Base-by-base conservation (phyloP, 2,113 vertebrate genomes). In the Halichoeres trimaculatus region DNA sequence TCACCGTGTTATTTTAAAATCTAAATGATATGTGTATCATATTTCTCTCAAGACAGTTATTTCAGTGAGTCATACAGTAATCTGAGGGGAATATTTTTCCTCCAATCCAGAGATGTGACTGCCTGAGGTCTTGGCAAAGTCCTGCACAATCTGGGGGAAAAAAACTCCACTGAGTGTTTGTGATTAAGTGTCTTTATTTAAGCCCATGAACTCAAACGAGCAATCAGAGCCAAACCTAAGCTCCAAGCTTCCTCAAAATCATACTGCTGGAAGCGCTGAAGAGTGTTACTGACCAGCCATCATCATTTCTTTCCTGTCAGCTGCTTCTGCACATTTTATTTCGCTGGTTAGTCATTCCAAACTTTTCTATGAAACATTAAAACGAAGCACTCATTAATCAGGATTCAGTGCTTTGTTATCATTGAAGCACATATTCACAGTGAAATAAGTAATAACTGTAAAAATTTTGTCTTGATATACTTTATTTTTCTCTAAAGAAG, bases 111-210 rank as follows among this genome's bases (percentile, higher is more conserved):
- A 80, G 81, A 89, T 81, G 80, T 84, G 78, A 88, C 80, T 83
- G 91, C 89, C 89, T 77, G 58, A 86, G 86, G 87, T 88, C 88
- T 92, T 92, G 90, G 88, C 89, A 85, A 67, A 55, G 73, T 78
- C 59, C 60, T 20, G 55, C 74, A 61, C 63, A 71, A 88, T 85
- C 88, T 76, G 69, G 83, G 81, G 81, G 2, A 45, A 45, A 89
- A 85, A 90, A 82, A 83, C 64, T 84, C 78, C 22, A 53, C 76
- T 57, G 81, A 87, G 54, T 62, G 30, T 71, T 81, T 76, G 81
- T 92, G 91, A 92, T 92, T 90, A 89, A 91, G 83, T 80, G 80
- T 84, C 90, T 92, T 89, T 89, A 89, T 91, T 92, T 90, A 91
- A 92, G 88, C 91, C 77, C 77, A 62, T 86, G 84, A 89, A 90